Evolutionary conservation across 2,888 invertebrate species (phyloP).

Genomic region (Hyles lineata): DNA sequence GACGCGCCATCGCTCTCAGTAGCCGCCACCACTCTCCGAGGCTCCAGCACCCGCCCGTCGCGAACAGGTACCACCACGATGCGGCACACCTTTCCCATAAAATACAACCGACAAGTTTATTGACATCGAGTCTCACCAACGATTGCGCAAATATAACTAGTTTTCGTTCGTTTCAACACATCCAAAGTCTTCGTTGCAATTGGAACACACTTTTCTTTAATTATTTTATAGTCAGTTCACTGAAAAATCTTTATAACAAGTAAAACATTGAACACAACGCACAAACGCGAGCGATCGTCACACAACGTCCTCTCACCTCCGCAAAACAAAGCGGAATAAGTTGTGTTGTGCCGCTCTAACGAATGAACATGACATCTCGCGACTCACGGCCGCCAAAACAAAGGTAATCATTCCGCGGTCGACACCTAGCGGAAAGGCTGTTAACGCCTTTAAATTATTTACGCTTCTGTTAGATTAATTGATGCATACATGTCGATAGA

Average conservation of each 20-base stretch:
- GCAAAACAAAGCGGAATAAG: conserved; percentile 84
- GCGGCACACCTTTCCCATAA: conserved; percentile 84
- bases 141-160: conserved; percentile 73
- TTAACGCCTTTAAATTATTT: not conserved
- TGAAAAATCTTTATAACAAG: conserved; percentile 63
- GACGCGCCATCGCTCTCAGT: conserved; percentile 59
- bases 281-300: conserved; percentile 51
- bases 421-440: conserved; percentile 61
- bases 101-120: conserved; percentile 84
- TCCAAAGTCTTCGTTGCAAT: conserved; percentile 62
- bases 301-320: conserved; percentile 78
- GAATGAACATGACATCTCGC: conserved; percentile 62
- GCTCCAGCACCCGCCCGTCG: conserved; percentile 68
- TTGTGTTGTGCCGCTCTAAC: conserved; percentile 40
- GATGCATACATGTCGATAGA: not conserved
- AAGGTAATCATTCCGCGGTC: conserved; percentile 44
- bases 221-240: conserved; percentile 65
- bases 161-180: conserved; percentile 62
- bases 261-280: conserved; percentile 78
- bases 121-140: conserved; percentile 80
- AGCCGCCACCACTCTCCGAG: conserved; percentile 49
- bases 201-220: conserved; percentile 62
- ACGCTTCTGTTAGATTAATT: not conserved
- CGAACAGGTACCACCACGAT: conserved; percentile 77
- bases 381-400: conserved; percentile 64